A percentile compares a stretch with the other conserved stretches of the same genome.
phyloP scores from a whole-genome alignment of 2,797 vertebrate species.

The Ctenopoma multispine region DNA sequence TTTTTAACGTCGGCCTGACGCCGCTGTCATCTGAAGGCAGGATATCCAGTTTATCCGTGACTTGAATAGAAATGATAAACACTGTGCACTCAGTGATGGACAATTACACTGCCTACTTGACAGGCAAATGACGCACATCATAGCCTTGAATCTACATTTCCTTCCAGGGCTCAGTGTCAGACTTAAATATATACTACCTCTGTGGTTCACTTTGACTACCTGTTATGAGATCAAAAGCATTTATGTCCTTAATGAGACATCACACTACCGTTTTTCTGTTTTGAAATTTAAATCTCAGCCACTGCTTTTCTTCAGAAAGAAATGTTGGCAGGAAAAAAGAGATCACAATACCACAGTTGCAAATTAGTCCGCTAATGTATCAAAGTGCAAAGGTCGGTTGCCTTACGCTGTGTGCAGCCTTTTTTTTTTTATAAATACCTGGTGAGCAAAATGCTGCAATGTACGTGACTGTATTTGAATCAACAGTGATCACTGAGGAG shows the following conservation, averaged over 20 bases:
- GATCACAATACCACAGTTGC: neutral
- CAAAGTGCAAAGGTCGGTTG: no score
- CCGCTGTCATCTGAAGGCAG: constrained; percentile 57
- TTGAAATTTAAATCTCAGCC: neutral
- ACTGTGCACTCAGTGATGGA: constrained; percentile 49
- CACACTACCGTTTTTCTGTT: neutral
- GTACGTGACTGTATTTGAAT: no score
- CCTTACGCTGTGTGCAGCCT: no score
- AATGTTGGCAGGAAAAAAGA: neutral
- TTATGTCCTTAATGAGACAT: constrained; percentile 11
- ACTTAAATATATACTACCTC: constrained; percentile 48
- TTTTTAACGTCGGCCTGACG: constrained; percentile 53
- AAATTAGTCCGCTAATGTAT: no score
- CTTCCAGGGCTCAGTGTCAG: constrained; percentile 41
- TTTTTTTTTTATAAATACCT: no score
- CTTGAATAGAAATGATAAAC: constrained; percentile 77
- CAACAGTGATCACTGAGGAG: no score
- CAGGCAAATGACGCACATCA: constrained; percentile 72
- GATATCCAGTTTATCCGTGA: constrained; percentile 75
- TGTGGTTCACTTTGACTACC: constrained; percentile 11
- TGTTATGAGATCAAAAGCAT: constrained; percentile 33
- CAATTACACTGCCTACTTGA: constrained; percentile 61
- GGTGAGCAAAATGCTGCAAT: no score
- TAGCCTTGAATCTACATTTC: constrained; percentile 68
- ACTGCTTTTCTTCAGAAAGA: neutral